Base-by-base conservation (phyloP, 2,113 vertebrate species). In the Chamaetylas fuelleborni region DNA sequence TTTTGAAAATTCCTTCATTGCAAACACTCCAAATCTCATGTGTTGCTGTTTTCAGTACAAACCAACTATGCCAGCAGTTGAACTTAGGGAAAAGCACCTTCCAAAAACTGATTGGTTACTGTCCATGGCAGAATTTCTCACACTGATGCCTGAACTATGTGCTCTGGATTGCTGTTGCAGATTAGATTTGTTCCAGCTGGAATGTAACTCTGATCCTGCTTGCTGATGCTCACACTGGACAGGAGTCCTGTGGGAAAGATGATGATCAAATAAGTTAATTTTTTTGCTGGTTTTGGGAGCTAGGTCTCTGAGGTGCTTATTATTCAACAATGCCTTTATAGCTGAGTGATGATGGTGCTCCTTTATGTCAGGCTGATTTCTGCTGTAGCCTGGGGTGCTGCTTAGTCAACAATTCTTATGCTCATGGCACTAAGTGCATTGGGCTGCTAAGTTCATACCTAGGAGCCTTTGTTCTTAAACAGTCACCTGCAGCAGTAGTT, bases 401-500 rank as follows among this genome's bases (percentile, higher is more conserved):
- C 12, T 2, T 42, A 53, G 28, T 62, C 45, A 7, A 0, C 6
- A 0, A 4, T 86, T 31, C 15, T 29, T 9, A 0, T n/a, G 28
- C 16, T 38, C 6, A 16, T 33, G 38, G 8, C n/a, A 31, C 24
- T 9, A 6, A 11, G 25, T 40, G 34, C 34, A 51, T 48, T 34
- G n/a, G 47, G 11, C n/a, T 80, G 2, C 9, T 22, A 12, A n/a
- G 40, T 64, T 83, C 29, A 14, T 45, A 36, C 19, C 7, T 25
- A 11, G 48, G 47, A 79, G 28, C 11, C 76, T 15, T 40, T n/a
- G 26, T 62, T 38, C 23, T 77, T 24, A 43, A 80, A 23, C 24
- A 5, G 25, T 28, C 2, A 18, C 25, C 17, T 28, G 57, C 19
- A 58, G 48, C 19, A 12, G 12, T 28, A 13, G n/a, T 24, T 86